A percentile compares a stretch with the other conserved stretches of the same genome.
Conservation (phyloP, 2,797 vertebrate species). For the Xerus rutilus region DNA sequence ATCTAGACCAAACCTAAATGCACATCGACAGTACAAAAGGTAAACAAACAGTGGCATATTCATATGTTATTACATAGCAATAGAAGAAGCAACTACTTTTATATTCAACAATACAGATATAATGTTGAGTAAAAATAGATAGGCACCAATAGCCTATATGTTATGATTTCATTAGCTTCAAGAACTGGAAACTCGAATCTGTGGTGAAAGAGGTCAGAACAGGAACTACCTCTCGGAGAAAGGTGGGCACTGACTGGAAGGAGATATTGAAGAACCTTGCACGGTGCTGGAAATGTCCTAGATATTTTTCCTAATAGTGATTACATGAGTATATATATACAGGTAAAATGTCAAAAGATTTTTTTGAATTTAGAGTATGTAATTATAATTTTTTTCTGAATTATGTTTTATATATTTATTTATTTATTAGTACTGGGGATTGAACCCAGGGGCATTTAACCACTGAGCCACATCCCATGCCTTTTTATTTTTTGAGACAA, state of each 20-base stretch:
- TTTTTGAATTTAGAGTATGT: not conserved
- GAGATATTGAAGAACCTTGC: not conserved
- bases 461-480: too few species aligned
- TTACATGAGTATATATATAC: not conserved
- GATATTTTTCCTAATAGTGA: not conserved
- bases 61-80: not conserved
- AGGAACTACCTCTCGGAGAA: not conserved
- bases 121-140: not conserved
- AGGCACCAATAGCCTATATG: not conserved
- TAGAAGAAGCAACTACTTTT: not conserved
- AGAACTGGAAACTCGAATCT: not conserved
- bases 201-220: not conserved
- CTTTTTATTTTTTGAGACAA: too few species aligned
- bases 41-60: not conserved
- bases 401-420: not conserved
- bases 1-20: not conserved
- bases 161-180: not conserved
- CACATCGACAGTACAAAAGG: not conserved
- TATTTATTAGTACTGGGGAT: not conserved
- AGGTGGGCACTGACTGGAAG: not conserved
- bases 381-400: not conserved
- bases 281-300: not conserved
- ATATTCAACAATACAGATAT: not conserved
- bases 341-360: not conserved
- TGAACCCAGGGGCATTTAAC: too few species aligned